phyloP scores from a whole-genome alignment of 2,113 vertebrate genomes.

The Ellobius talpinus region DNA sequence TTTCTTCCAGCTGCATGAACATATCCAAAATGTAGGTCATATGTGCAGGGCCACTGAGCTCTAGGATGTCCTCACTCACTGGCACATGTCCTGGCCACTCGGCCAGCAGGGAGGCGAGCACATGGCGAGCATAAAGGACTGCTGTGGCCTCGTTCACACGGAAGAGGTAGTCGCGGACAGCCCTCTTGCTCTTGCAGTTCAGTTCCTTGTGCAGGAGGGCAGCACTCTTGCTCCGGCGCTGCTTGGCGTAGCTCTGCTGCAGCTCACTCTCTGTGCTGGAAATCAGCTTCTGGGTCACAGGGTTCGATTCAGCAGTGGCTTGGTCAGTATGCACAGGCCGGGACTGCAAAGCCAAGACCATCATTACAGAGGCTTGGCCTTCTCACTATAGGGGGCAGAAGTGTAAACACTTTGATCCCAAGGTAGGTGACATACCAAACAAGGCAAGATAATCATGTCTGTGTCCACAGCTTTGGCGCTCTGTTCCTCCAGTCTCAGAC shows the following conservation, averaged over 20 bases:
- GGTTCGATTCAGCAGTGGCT: constrained; percentile 94
- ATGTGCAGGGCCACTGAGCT: constrained; percentile 95
- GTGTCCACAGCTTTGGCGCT: constrained; percentile 95
- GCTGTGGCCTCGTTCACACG: constrained; percentile 97
- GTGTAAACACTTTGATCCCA: not conserved
- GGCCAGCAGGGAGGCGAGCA: constrained; percentile 93
- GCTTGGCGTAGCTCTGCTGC: constrained; percentile 97
- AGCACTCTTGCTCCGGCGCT: constrained; percentile 95
- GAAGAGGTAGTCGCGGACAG: constrained; percentile 94
- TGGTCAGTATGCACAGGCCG: constrained; percentile 93
- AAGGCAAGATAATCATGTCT: constrained; percentile 96
- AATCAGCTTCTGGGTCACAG: constrained; percentile 96
- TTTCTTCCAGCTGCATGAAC: constrained; percentile 99
- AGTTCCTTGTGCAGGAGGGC: constrained; percentile 96
- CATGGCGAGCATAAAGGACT: constrained; percentile 96
- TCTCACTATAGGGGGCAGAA: not conserved
- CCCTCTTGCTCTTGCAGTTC: constrained; percentile 94
- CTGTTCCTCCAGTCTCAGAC: constrained; percentile 91
- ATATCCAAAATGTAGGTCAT: constrained; percentile 99
- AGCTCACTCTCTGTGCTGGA: constrained; percentile 96
- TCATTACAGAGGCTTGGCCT: not conserved
- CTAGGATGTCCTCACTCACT: constrained; percentile 94
- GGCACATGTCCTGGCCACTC: constrained; percentile 93
- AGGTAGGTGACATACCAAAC: constrained; percentile 88
- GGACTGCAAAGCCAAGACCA: constrained; percentile 87